These are phyloP conservation scores for Alosa alosa DNA, from an alignment of 2,113 vertebrate species.

Conservation along the genomic window DNA sequence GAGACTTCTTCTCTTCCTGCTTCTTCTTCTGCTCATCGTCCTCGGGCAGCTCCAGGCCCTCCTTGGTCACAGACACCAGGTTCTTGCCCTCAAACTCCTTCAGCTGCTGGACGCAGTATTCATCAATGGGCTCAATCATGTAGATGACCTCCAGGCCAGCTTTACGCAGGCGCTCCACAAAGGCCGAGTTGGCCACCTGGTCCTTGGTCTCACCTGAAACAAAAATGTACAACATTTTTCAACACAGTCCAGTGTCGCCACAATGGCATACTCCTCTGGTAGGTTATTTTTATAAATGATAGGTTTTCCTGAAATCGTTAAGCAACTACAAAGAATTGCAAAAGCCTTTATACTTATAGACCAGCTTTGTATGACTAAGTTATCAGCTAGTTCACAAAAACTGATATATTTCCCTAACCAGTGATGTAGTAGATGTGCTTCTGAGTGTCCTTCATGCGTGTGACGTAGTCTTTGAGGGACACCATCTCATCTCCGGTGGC, in stretches of 20 bases:
- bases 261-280: not conserved
- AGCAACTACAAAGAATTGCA: not conserved
- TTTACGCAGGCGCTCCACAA: constrained; percentile 76
- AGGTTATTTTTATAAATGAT: not conserved
- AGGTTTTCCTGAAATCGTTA: not conserved
- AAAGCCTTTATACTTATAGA: not conserved
- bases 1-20: constrained; percentile 72
- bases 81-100: constrained; percentile 80
- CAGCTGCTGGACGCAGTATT: constrained; percentile 80
- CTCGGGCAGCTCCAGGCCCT: constrained; percentile 78
- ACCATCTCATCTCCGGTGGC: constrained; percentile 94
- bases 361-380: not conserved
- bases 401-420: constrained; percentile 63
- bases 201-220: constrained; percentile 75
- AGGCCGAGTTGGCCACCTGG: constrained; percentile 78
- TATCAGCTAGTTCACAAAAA: not conserved
- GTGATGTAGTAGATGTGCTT: constrained; percentile 98
- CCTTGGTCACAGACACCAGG: constrained; percentile 78
- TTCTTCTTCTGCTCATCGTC: constrained; percentile 77
- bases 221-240: not conserved
- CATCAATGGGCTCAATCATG: constrained; percentile 82
- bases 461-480: constrained; percentile 93
- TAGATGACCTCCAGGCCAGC: constrained; percentile 78
- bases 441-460: constrained; percentile 96
- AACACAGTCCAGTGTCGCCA: not conserved